Conservation (phyloP, 2,797 vertebrate species). For the Onychomys arenicola region DNA sequence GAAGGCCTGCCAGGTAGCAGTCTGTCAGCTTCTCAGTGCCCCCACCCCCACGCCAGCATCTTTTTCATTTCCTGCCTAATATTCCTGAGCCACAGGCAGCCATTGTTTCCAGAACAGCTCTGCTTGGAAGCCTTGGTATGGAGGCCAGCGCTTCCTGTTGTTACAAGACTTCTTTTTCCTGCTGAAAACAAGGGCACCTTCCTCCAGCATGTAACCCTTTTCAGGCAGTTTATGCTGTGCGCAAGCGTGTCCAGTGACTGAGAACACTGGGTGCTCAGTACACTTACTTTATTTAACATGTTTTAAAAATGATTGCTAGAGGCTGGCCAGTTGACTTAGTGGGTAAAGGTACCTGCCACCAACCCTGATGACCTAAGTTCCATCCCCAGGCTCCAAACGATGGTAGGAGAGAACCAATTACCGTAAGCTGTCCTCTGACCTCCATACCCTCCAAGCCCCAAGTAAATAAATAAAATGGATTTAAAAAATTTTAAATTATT, state of each 20-base stretch:
- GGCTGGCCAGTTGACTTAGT: neutral
- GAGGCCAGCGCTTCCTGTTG: constrained; percentile 89
- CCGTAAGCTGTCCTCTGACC: neutral
- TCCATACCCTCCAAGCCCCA: neutral
- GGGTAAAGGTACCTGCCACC: neutral
- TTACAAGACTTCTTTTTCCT: constrained; percentile 89
- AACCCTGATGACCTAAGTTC: neutral
- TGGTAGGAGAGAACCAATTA: neutral
- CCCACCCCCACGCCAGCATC: constrained; percentile 78
- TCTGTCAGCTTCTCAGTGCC: constrained; percentile 87
- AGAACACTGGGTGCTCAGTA: neutral
- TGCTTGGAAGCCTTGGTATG: constrained; percentile 84
- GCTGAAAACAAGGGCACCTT: constrained; percentile 87
- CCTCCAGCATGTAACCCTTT: constrained; percentile 87
- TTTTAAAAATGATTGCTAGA: neutral
- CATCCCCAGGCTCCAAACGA: too few species aligned
- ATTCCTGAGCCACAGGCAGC: constrained; percentile 82
- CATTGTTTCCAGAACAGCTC: constrained; percentile 88
- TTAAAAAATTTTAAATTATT: neutral
- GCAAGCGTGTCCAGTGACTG: neutral
- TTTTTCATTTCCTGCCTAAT: constrained; percentile 86
- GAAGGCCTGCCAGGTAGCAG: constrained; percentile 86
- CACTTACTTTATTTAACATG: neutral
- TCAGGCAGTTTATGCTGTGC: constrained; percentile 62
- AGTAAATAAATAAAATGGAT: neutral